Evolutionary conservation across 1,140 invertebrate species (phyloP), one percentile per base, ranked within the genome.

Genomic region (Caenorhabditis brenneri): DNA sequence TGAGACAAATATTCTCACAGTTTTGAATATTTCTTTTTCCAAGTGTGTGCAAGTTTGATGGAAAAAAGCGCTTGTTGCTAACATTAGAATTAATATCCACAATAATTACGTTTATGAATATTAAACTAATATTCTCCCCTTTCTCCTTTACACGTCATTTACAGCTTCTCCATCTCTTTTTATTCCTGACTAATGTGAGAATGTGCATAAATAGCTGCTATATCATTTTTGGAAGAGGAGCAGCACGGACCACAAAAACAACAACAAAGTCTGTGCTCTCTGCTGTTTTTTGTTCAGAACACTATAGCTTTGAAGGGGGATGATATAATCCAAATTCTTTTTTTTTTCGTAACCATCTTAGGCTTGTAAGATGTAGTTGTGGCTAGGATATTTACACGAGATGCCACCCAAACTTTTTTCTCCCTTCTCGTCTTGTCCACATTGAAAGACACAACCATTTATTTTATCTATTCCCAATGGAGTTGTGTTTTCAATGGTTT

Each of bases 201-300:
- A 46, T 74, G 36, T 42, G 65, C 33, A 74, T 74, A 74, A 42
- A 74, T 74, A 74, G 65, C 65, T 16, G 58, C 58, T 65, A n/a
- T 33, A 65, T 65, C 58, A 65, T 74, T 74, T 42, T 74, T 74
- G 0, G 19, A 24, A 42, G 22, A 31, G 4, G 58, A 12, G 39
- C 39, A 12, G 48, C 10, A 51, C 29, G 58, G 31, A 36, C 53
- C 9, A 65, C 31, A 15, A 65, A 65, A 65, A 65, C 58, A 65
- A 65, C 58, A 65, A 65, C 58, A 65, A 65, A 33, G 27, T 33
- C 9, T 65, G 22, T 33, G 24, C n/a, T n/a, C n/a, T n/a, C n/a
- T n/a, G n/a, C n/a, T n/a, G n/a, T n/a, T 19, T 60, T n/a, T 36
- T 33, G 29, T 36, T 65, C 29, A 65, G 58, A 22, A 36, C 58